Base-by-base conservation (phyloP, 2,888 invertebrate species). In the Napeogenes inachia region DNA sequence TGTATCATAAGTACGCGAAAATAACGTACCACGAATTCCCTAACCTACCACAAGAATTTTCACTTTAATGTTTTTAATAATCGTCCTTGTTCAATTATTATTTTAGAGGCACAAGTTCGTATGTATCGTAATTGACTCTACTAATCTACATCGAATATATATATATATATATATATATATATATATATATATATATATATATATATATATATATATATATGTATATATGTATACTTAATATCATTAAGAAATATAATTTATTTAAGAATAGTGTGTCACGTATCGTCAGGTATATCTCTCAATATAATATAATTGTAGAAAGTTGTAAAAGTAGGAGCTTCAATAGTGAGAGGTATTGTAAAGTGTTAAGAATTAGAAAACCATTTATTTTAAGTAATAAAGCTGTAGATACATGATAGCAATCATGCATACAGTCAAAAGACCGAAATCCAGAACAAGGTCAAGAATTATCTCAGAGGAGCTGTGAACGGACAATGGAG, bases 391-490 rank as follows among this genome's bases (percentile, higher is more conserved):
- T 50, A 50, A 50, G 50, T 30, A 50, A 50, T 50, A 50, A 50
- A 30, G 10, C 30, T 50, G 50, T 50, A 21, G 21, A 1, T 21
- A 50, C 50, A 30, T 50, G 65, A 69, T 65, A 71, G 68, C 65
- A 64, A 76, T 71, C 68, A 68, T 72, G 71, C 74, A 78, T 75
- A 79, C 66, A 68, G 47, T 57, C 64, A 54, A 61, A 61, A 64
- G 59, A 66, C 64, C 54, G 61, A 79, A 76, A 87, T 84, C 77
- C 78, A 77, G 85, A 88, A 87, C 87, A 85, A 84, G 88, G 87
- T 84, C 84, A 86, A 82, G 80, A 83, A 85, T 79, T 82, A 82
- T 87, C 83, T 84, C 83, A 85, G 79, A 78, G 75, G 75, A 78
- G 77, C 74, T 73, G 72, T 74, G 68, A 76, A 72, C 74, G 80